phyloP scores from a whole-genome alignment of 2,888 invertebrate genomes.

The Nemoura dubitans region DNA sequence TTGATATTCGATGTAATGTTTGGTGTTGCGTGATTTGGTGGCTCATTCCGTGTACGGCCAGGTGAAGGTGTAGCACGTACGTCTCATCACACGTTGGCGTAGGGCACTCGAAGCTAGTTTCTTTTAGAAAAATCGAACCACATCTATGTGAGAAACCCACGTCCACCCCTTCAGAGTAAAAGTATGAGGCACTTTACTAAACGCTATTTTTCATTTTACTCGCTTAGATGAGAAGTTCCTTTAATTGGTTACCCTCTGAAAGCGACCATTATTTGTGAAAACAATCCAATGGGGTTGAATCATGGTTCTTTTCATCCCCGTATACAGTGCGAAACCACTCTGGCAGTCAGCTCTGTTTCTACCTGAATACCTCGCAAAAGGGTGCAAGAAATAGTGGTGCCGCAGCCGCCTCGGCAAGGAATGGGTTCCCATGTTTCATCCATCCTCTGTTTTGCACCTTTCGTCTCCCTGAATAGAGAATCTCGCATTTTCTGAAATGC shows the following conservation, averaged over 20 bases:
- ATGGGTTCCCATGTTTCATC: neutral
- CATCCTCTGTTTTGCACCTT: neutral
- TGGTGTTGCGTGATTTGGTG: neutral
- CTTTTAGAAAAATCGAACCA: neutral
- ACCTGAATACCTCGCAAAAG: constrained; percentile 7
- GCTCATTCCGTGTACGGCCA: neutral
- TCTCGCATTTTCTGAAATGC: neutral
- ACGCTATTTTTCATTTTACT: neutral
- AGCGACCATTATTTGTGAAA: neutral
- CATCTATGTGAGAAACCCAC: neutral
- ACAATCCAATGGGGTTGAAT: neutral
- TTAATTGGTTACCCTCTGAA: neutral
- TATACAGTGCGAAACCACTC: neutral
- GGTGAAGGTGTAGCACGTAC: too few species aligned
- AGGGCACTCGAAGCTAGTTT: too few species aligned
- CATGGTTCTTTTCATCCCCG: neutral
- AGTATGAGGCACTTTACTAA: neutral
- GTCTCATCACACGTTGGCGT: too few species aligned
- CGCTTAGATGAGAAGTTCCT: neutral
- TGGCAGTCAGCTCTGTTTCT: neutral
- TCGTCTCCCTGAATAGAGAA: neutral
- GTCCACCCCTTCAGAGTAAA: neutral
- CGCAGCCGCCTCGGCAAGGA: neutral
- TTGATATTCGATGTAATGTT: neutral
- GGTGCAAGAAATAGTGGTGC: neutral